Conservation (phyloP, 2,113 vertebrate species). For the Chaetops frenatus region DNA sequence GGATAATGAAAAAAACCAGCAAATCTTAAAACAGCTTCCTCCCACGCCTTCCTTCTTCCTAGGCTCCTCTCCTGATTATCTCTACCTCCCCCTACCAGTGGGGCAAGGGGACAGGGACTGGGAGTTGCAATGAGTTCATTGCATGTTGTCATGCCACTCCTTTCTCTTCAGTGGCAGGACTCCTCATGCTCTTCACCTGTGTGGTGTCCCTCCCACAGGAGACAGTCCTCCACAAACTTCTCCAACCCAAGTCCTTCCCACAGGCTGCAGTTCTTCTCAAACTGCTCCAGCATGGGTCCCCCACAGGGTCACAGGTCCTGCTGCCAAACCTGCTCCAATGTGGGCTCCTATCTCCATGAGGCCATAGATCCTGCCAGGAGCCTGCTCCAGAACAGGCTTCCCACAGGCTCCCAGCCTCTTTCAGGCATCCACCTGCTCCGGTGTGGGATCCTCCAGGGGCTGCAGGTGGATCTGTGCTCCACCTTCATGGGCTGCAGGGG, state of each 20-base stretch:
- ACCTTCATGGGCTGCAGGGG: not conserved
- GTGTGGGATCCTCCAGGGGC: not conserved
- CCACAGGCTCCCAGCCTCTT: not conserved
- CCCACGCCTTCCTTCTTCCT: too few species aligned
- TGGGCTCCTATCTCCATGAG: not conserved
- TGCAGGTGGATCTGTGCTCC: not conserved
- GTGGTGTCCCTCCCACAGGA: not conserved
- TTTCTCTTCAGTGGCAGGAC: too few species aligned
- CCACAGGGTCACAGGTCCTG: not conserved
- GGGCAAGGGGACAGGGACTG: too few species aligned
- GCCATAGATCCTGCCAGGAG: not conserved
- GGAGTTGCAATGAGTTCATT: too few species aligned
- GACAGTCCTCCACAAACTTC: too few species aligned
- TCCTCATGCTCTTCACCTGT: not conserved
- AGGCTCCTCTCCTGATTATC: too few species aligned
- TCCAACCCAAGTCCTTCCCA: too few species aligned
- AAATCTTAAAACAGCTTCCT: too few species aligned
- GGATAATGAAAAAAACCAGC: not conserved
- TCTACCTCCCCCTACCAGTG: too few species aligned
- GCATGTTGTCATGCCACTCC: too few species aligned
- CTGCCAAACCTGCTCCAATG: not conserved
- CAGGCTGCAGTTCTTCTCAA: too few species aligned
- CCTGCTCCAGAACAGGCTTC: not conserved
- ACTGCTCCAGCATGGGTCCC: not conserved
- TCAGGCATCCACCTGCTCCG: not conserved